Percentiles rank a stretch among this genome's conserved stretches.
phyloP scores from a whole-genome alignment of 2,888 invertebrate species.

The Xiphydria camelus region DNA sequence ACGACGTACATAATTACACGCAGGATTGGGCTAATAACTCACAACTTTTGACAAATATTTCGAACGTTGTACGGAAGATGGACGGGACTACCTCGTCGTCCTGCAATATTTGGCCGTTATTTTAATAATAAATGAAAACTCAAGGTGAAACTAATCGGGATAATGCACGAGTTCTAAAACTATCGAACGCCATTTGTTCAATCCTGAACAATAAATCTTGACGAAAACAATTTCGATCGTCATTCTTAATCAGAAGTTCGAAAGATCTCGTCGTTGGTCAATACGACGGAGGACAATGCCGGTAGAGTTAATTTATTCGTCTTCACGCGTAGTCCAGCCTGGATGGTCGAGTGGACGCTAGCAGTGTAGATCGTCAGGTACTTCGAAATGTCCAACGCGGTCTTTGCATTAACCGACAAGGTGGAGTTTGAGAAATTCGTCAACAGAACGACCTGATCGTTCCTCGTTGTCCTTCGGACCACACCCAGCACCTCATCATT shows the following conservation, averaged over 20 bases:
- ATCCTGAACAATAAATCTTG: too few species aligned
- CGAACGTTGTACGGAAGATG: too few species aligned
- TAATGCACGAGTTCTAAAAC: too few species aligned
- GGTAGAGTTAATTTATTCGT: constrained; percentile 20
- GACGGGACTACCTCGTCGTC: too few species aligned
- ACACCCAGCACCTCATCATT: constrained; percentile 25
- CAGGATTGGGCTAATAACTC: too few species aligned
- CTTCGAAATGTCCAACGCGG: constrained; percentile 22
- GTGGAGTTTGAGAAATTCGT: constrained; percentile 22
- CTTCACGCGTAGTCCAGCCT: constrained; percentile 13
- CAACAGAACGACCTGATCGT: constrained; percentile 20
- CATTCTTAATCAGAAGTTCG: not conserved
- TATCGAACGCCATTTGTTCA: too few species aligned
- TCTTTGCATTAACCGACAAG: constrained; percentile 19
- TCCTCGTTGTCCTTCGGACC: constrained; percentile 14
- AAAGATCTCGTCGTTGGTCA: constrained; percentile 11
- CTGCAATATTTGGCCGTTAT: too few species aligned
- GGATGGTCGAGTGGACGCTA: constrained; percentile 23
- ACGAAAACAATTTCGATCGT: constrained; percentile 8
- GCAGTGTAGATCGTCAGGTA: constrained; percentile 22
- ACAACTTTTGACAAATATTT: too few species aligned
- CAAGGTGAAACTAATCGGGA: too few species aligned
- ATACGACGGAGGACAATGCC: constrained; percentile 23
- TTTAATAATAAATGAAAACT: too few species aligned
- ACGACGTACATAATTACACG: too few species aligned